Percentiles rank a stretch among this genome's conserved stretches.
phyloP scores from a whole-genome alignment of 2,113 vertebrate species.

The Phocoena sinus region DNA sequence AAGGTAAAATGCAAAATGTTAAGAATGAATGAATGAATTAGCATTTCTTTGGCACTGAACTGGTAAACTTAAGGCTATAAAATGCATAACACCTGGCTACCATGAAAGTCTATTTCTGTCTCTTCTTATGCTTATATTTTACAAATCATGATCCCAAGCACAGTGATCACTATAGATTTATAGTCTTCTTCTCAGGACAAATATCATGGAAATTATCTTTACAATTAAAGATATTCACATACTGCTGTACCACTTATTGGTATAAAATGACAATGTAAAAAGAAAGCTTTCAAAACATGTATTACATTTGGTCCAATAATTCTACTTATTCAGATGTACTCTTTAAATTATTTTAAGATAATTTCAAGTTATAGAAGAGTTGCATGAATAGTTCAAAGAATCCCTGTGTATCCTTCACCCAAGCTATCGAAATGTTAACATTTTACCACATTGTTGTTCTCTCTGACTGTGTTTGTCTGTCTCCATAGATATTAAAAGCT shows the following conservation, averaged over 20 bases:
- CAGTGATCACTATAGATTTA: neutral
- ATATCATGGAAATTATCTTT: neutral
- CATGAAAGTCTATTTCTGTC: neutral
- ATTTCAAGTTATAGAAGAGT: neutral
- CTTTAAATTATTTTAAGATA: slow-evolving; percentile 19
- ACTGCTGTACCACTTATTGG: neutral
- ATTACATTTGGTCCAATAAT: neutral
- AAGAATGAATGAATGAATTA: neutral
- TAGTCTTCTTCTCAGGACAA: neutral
- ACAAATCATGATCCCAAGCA: neutral
- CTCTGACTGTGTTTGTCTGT: neutral
- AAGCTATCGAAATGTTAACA: neutral
- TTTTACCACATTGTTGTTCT: neutral
- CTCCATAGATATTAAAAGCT: neutral
- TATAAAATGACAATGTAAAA: slow-evolving; percentile 14
- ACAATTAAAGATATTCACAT: slow-evolving; percentile 11
- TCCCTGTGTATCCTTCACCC: neutral
- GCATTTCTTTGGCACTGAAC: neutral
- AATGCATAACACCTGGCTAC: neutral
- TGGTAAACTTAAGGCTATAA: neutral
- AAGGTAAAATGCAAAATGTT: neutral
- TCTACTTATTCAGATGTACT: neutral
- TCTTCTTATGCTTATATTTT: neutral
- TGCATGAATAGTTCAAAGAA: neutral
- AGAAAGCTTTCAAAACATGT: slow-evolving; percentile 5